phyloP scores from a whole-genome alignment of 2,888 invertebrate species.

The Melinopterus prodromus region DNA sequence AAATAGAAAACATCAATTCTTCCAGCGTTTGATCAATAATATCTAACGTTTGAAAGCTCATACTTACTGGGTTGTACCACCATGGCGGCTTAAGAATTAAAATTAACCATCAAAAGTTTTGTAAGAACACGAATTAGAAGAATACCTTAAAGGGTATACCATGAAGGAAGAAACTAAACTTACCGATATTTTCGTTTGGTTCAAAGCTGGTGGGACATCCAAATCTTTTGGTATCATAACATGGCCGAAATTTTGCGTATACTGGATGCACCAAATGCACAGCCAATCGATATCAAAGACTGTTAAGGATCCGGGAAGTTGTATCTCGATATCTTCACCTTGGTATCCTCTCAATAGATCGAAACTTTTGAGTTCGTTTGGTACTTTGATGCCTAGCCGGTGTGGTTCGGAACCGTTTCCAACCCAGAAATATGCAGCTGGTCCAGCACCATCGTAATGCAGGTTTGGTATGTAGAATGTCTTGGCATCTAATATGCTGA shows the following conservation, averaged over 20 bases:
- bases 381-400: constrained; percentile 84
- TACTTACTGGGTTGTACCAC: constrained; percentile 95
- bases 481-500: constrained; percentile 89
- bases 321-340: constrained; percentile 92
- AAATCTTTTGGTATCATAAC: constrained; percentile 86
- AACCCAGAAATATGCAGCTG: constrained; percentile 95
- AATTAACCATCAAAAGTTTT: neutral
- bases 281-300: constrained; percentile 94
- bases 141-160: neutral
- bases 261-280: constrained; percentile 91
- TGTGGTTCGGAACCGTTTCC: constrained; percentile 86
- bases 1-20: constrained; percentile 34
- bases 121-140: neutral
- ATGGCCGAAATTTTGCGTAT: constrained; percentile 90
- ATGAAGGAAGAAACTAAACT: constrained; percentile 52
- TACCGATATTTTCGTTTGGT: constrained; percentile 91
- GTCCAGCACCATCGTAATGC: constrained; percentile 91
- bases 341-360: constrained; percentile 85
- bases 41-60: constrained; percentile 33
- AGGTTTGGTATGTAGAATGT: constrained; percentile 92
- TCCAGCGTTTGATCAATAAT: neutral
- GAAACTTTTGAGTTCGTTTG: constrained; percentile 87
- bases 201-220: constrained; percentile 89
- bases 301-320: constrained; percentile 83
- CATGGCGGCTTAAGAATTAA: constrained; percentile 75